Conservation (phyloP, 2,113 vertebrate genomes). For the Aviceda subcristata region DNA sequence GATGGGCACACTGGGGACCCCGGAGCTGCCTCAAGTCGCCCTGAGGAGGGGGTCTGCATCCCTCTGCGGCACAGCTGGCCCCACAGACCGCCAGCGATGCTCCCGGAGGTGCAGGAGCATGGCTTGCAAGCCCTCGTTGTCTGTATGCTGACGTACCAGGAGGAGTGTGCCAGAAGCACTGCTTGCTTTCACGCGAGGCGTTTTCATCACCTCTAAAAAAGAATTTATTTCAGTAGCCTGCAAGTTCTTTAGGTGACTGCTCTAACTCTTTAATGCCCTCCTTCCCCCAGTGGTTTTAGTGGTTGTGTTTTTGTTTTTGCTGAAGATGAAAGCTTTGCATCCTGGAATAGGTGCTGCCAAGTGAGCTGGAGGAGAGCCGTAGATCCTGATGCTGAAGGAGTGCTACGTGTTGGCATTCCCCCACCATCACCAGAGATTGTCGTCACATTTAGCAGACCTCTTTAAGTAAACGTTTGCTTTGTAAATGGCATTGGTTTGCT, state of each 20-base stretch:
- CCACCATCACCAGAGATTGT: accelerated
- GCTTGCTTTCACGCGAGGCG: not conserved
- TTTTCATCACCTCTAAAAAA: not conserved
- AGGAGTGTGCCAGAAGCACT: not conserved
- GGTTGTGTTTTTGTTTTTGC: not conserved
- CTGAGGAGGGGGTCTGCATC: accelerated
- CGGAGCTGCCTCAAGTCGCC: not conserved
- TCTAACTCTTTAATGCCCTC: not conserved
- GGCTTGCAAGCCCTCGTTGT: not conserved
- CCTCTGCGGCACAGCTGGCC: not conserved
- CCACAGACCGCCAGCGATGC: accelerated
- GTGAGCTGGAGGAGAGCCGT: not conserved
- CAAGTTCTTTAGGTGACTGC: not conserved
- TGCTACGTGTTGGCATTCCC: not conserved
- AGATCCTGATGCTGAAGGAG: not conserved
- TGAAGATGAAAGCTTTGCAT: not conserved
- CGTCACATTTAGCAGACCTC: not conserved
- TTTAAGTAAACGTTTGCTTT: not conserved
- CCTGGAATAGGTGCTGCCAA: not conserved
- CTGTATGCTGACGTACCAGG: not conserved
- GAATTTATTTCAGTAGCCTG: not conserved
- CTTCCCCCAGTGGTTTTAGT: not conserved
- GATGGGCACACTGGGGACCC: not conserved
- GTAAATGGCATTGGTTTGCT: not conserved
- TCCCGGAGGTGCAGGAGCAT: not conserved